These are phyloP conservation scores for Ceratosolen fusciceps DNA, from an alignment of 1,140 invertebrate species.

Conservation along the genomic window DNA sequence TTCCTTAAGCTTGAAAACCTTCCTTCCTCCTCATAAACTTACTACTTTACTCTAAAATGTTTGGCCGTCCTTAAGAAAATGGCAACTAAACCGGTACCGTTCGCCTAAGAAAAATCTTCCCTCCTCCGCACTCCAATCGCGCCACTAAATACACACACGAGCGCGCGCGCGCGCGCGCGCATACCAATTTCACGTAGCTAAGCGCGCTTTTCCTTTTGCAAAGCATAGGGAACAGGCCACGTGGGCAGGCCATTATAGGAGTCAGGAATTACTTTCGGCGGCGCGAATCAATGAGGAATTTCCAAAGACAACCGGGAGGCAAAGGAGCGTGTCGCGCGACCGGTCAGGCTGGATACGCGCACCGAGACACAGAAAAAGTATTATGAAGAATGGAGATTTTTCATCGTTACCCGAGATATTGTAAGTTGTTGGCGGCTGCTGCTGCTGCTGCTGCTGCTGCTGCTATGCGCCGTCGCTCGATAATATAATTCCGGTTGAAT, in stretches of 20 bases:
- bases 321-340: constrained; percentile 5
- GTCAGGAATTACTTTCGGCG: neutral
- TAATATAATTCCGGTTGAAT: neutral
- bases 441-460: too few species aligned
- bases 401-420: neutral
- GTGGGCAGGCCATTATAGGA: neutral
- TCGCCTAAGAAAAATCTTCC: constrained; percentile 3
- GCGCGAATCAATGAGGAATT: constrained; percentile 28
- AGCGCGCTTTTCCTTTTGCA: constrained; percentile 6
- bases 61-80: constrained; percentile 13
- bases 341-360: constrained; percentile 5
- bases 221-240: constrained; percentile 13
- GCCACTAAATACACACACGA: too few species aligned
- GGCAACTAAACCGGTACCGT: constrained; percentile 10
- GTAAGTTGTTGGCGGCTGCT: neutral
- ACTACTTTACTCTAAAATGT: constrained; percentile 20
- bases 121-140: neutral
- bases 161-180: too few species aligned
- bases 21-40: neutral
- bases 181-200: constrained; percentile 23
- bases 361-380: neutral
- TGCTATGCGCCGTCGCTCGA: too few species aligned
- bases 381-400: neutral
- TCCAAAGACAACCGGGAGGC: constrained; percentile 1
- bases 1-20: constrained; percentile 10